A percentile compares a stretch with the other conserved stretches of the same genome.
These are phyloP conservation scores for Plebejus argus DNA, from an alignment of 2,888 invertebrate species.

Conservation along the genomic window DNA sequence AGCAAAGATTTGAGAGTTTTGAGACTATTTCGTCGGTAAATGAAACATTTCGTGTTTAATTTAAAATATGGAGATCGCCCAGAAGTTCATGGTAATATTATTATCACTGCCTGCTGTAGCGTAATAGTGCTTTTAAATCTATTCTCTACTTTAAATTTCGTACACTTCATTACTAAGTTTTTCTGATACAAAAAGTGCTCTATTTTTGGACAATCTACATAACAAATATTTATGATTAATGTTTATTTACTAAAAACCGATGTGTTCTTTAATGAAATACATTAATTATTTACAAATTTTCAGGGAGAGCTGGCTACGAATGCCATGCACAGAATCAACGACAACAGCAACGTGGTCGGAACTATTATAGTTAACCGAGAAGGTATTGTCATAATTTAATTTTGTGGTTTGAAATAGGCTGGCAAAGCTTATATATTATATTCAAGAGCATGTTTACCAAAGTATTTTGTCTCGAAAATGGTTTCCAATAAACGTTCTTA, in stretches of 20 bases:
- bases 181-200: too few relatives aligned
- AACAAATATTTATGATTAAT: too few relatives aligned
- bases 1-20: not conserved
- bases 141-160: not conserved
- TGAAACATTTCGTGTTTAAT: constrained; percentile 25
- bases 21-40: constrained; percentile 17
- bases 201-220: too few relatives aligned
- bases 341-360: constrained; percentile 71
- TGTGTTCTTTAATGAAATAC: not conserved
- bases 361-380: constrained; percentile 74
- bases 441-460: too few relatives aligned
- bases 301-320: constrained; percentile 70
- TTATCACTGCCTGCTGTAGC: not conserved
- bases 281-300: constrained; percentile 38
- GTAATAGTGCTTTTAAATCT: not conserved
- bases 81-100: constrained; percentile 65
- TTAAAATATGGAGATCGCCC: constrained; percentile 65
- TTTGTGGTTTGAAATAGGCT: too few relatives aligned
- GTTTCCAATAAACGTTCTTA: too few relatives aligned
- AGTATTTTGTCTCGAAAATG: too few relatives aligned
- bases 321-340: constrained; percentile 68
- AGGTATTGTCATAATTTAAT: constrained; percentile 50
- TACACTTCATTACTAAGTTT: too few relatives aligned
- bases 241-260: not conserved
- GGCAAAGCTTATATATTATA: too few relatives aligned